phyloP scores from a whole-genome alignment of 2,888 invertebrate genomes.

The Apomyelois bistriatella region DNA sequence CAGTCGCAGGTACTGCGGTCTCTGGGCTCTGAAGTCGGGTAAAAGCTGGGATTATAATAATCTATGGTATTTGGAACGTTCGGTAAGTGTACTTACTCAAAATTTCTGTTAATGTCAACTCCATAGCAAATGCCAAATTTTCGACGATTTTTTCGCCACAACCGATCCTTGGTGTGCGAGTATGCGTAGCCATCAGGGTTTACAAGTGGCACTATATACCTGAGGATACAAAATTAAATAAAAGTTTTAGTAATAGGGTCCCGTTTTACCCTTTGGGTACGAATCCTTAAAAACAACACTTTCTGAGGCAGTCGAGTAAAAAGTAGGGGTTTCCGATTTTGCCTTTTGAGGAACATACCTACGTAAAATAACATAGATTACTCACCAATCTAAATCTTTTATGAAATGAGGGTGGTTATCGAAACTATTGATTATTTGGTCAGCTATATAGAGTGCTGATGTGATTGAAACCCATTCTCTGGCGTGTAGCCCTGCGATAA shows the following conservation, averaged over 20 bases:
- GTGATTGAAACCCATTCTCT: conserved; percentile 92
- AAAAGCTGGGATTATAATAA: no score
- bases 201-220: conserved; percentile 83
- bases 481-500: conserved; percentile 89
- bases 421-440: conserved; percentile 83
- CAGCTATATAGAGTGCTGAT: conserved; percentile 84
- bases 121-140: conserved; percentile 67
- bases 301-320: no score
- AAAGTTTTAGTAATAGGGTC: no score
- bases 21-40: no score
- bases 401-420: conserved; percentile 79
- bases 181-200: conserved; percentile 92
- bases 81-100: conserved; percentile 67
- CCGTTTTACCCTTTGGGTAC: no score
- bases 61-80: not conserved
- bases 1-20: no score
- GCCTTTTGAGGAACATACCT: no score
- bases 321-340: no score
- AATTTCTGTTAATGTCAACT: conserved; percentile 90
- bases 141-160: conserved; percentile 87
- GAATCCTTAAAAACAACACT: no score
- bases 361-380: no score
- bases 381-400: conserved; percentile 84
- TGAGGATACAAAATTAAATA: conserved; percentile 22
- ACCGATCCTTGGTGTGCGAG: conserved; percentile 84